Evolutionary conservation across 2,888 invertebrate species (phyloP), one percentile per base, ranked within the genome.

Genomic region (Nomada ferruginata): DNA sequence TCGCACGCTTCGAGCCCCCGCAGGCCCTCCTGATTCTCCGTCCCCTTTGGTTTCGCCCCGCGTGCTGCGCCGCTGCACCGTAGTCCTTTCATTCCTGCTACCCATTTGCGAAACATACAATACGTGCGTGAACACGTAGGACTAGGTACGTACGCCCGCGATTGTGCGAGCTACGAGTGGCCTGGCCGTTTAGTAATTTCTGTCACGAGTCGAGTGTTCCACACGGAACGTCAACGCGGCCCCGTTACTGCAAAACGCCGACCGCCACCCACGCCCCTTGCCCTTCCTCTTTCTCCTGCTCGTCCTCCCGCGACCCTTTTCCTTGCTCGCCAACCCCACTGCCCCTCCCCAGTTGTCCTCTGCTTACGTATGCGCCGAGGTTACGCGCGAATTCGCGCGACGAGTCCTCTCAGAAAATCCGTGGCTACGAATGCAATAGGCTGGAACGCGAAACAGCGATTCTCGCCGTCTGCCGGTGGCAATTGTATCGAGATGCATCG

Each of bases 171-270:
- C 66, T 76, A 76, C 86, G 80, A 82, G 82, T 78, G 81, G 59
- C 86, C 64, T 73, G 87, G 85, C 88, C 93, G 91, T 92, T 93
- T 93, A 92, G 92, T 90, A 90, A 93, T 93, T 93, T 93, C 93
- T 93, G 93, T 93, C 93, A 93, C 93, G 93, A 93, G 92, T 91
- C 92, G 89, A 87, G 87, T 87, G 89, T 87, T 89, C 86, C 90
- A 88, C 83, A 76, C 85, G 78, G 79, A 89, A 86, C 85, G 90
- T 87, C 85, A 86, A 89, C 87, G 87, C 82, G 78, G 68, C 86
- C 86, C 83, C 86, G 90, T 88, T 87, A 86, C 91, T 83, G 83
- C 86, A 82, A 86, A 88, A 78, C 87, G 84, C 73, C 61, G 50
- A 13, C 69, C 26, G 26, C 23, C 36, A 36, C 61, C 44, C 75